Evolutionary conservation across 2,888 invertebrate genomes (phyloP).

Genomic region (Drosophila conformis): DNA sequence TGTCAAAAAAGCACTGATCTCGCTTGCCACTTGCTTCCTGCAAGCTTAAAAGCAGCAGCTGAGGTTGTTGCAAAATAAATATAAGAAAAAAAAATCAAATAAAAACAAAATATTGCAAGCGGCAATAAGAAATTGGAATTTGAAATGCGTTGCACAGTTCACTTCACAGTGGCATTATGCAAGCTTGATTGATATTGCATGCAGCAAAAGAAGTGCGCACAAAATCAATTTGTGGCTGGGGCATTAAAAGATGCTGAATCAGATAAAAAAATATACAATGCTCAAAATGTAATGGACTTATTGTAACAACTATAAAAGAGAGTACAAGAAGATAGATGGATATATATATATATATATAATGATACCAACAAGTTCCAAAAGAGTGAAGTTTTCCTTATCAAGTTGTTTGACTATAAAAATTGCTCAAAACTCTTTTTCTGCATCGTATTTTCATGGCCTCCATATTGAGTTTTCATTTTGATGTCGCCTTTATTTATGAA

Average conservation of each 20-base stretch:
- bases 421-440: background rate
- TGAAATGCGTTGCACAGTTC: conserved; percentile 19
- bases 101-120: background rate
- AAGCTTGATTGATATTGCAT: background rate
- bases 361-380: background rate
- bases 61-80: background rate
- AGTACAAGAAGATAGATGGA: background rate
- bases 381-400: background rate
- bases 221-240: conserved; percentile 20
- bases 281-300: background rate
- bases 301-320: background rate
- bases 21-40: background rate
- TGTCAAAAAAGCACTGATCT: conserved; percentile 33
- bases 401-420: background rate
- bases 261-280: background rate
- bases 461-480: background rate
- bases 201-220: background rate
- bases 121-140: conserved; percentile 31
- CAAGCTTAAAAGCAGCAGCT: background rate
- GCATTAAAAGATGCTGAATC: background rate
- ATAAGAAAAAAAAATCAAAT: background rate
- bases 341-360: background rate
- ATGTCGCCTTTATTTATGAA: background rate
- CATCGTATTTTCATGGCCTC: background rate
- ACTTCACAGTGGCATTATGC: conserved; percentile 21